Percentiles rank a stretch among this genome's conserved stretches.
Conservation (phyloP, 64 coral and sea anemone genomes). For the Pocillopora verrucosa region DNA sequence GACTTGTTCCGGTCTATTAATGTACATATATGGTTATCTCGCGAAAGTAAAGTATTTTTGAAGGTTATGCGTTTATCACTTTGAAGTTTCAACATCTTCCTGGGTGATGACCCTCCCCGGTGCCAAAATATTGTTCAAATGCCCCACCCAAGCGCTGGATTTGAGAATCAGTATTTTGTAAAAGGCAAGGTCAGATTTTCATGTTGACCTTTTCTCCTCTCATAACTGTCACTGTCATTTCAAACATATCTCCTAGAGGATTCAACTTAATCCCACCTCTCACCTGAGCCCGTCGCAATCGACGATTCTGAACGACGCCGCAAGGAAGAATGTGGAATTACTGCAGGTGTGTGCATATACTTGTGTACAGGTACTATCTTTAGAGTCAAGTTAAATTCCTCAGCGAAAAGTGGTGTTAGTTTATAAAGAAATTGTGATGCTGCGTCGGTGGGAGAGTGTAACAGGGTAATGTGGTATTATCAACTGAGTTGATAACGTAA, state of each 20-base stretch:
- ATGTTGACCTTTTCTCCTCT: background rate
- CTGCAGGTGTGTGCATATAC: conserved; percentile 29
- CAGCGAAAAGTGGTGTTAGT: too few relatives aligned
- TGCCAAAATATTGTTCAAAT: background rate
- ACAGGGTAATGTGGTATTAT: too few relatives aligned
- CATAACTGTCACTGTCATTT: background rate
- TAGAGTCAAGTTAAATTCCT: too few relatives aligned
- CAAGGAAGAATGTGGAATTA: conserved; percentile 54
- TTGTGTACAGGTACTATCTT: background rate
- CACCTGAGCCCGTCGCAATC: conserved; percentile 48
- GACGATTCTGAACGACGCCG: conserved; percentile 19
- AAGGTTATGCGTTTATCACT: too few relatives aligned
- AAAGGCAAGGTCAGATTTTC: background rate
- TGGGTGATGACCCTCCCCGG: too few relatives aligned
- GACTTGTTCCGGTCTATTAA: too few relatives aligned
- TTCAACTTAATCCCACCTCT: conserved; percentile 35
- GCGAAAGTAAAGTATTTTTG: too few relatives aligned
- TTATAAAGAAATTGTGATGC: too few relatives aligned
- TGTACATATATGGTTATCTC: too few relatives aligned
- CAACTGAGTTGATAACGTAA: too few relatives aligned
- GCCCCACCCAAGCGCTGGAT: background rate
- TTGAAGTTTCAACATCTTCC: too few relatives aligned
- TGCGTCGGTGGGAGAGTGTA: too few relatives aligned
- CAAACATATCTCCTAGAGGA: conserved; percentile 19
- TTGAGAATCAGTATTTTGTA: background rate